Percentiles rank a stretch among this genome's conserved stretches.
These are phyloP conservation scores for Caenorhabditis sp. DNA, from an alignment of 2,888 invertebrate genomes.

Conservation along the genomic window DNA sequence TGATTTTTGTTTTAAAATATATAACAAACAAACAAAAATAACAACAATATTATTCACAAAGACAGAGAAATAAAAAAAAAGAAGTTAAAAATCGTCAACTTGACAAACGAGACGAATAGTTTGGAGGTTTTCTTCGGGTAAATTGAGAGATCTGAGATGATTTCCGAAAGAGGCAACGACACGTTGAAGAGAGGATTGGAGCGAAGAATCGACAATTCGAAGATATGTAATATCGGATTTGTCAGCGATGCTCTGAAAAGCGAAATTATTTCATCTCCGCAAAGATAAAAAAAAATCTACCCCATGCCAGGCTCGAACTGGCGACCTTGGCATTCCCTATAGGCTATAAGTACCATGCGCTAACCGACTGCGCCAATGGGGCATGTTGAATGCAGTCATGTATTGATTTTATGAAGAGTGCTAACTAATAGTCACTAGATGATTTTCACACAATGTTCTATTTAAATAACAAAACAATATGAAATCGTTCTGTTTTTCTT, in stretches of 20 bases:
- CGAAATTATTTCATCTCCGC: too few relatives aligned
- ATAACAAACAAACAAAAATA: neutral
- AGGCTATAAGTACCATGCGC: slow-evolving; percentile 64
- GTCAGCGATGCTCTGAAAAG: slow-evolving; percentile 43
- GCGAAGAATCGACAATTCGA: slow-evolving; percentile 27
- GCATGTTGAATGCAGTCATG: slow-evolving; percentile 20
- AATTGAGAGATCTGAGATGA: slow-evolving; percentile 29
- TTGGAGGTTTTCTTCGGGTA: slow-evolving; percentile 24
- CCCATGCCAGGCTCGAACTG: slow-evolving; percentile 55
- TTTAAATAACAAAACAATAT: too few relatives aligned
- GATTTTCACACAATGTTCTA: too few relatives aligned
- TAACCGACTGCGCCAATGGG: slow-evolving; percentile 66
- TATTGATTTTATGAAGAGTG: too few relatives aligned
- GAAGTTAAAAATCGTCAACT: slow-evolving; percentile 23
- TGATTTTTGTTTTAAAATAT: neutral
- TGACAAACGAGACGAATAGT: slow-evolving; percentile 28
- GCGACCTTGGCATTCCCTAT: slow-evolving; percentile 54
- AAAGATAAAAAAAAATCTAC: slow-evolving; percentile 28
- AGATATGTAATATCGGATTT: slow-evolving; percentile 35
- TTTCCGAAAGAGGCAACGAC: slow-evolving; percentile 28
- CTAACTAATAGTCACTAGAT: too few relatives aligned
- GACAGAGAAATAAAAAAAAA: slow-evolving; percentile 4
- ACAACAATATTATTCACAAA: slow-evolving; percentile 2
- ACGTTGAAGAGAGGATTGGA: slow-evolving; percentile 35
- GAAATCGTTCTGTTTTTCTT: too few relatives aligned